Conservation (phyloP, 2,797 vertebrate species). For the Perodicticus potto region DNA sequence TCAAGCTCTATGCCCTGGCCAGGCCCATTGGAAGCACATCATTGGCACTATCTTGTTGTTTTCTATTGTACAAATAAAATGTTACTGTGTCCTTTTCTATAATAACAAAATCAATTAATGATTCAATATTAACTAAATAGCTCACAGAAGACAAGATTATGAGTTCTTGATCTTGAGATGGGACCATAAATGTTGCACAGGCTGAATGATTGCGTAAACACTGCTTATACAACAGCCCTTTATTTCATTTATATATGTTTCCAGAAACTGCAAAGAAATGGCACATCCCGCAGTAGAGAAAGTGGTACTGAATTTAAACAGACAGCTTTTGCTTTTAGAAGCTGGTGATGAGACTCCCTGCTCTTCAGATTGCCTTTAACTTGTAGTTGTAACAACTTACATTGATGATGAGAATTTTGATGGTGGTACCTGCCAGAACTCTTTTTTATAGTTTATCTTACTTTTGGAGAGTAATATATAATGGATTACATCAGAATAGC, state of each 20-base stretch:
- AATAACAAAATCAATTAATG: constrained; percentile 74
- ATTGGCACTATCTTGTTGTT: neutral
- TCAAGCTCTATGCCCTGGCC: neutral
- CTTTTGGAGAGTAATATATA: constrained; percentile 13
- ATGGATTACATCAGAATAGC: constrained; percentile 14
- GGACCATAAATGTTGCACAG: constrained; percentile 59
- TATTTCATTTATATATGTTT: constrained; percentile 33
- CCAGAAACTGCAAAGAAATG: constrained; percentile 43
- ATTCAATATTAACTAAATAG: constrained; percentile 77
- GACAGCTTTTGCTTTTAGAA: constrained; percentile 10
- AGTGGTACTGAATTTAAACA: neutral
- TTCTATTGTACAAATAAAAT: constrained; percentile 66
- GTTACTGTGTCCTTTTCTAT: constrained; percentile 60
- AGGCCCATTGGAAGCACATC: neutral
- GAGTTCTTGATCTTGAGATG: constrained; percentile 65
- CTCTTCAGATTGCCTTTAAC: constrained; percentile 28
- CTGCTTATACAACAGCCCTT: constrained; percentile 26
- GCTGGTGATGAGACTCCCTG: neutral
- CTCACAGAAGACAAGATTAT: constrained; percentile 59
- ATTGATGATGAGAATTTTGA: neutral
- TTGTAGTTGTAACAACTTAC: neutral
- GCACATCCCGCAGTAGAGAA: neutral
- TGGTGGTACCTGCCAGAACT: neutral
- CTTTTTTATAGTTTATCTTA: constrained; percentile 45
- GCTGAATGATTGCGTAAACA: constrained; percentile 41